These are phyloP conservation scores for Aethina tumida DNA, from an alignment of 1,140 invertebrate genomes.

Conservation along the genomic window DNA sequence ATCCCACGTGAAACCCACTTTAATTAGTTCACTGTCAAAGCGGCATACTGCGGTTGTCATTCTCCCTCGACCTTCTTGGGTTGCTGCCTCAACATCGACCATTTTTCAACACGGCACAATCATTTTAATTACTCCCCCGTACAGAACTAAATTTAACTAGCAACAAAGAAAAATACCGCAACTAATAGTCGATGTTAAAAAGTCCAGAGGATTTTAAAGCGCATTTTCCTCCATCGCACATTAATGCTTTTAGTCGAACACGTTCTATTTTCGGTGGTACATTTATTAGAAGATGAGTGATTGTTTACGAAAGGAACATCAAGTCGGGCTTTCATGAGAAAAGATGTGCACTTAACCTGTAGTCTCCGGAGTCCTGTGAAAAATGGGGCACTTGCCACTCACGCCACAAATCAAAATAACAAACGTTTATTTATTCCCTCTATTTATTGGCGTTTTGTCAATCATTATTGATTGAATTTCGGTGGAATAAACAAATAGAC, in stretches of 20 bases:
- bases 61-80: no score
- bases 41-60: conserved; percentile 22
- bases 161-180: no score
- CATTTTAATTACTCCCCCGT: no score
- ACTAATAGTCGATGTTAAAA: no score
- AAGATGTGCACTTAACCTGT: conserved; percentile 22
- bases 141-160: no score
- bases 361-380: conserved; percentile 12
- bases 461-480: no score
- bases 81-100: no score
- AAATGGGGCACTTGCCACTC: conserved; percentile 17
- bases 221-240: background rate
- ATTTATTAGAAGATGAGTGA: conserved; percentile 23
- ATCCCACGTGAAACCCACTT: conserved; percentile 26
- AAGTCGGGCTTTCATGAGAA: conserved; percentile 15
- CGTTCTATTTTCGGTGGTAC: conserved; percentile 16
- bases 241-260: conserved; percentile 10
- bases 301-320: conserved; percentile 22
- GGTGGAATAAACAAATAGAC: no score
- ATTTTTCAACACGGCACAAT: no score
- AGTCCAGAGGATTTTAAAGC: no score
- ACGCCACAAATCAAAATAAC: conserved; percentile 20
- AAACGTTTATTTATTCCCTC: conserved; percentile 2
- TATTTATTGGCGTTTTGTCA: background rate
- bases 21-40: conserved; percentile 31